Evolutionary conservation across 2,113 vertebrate species (phyloP).

Genomic region (Phycodurus eques): DNA sequence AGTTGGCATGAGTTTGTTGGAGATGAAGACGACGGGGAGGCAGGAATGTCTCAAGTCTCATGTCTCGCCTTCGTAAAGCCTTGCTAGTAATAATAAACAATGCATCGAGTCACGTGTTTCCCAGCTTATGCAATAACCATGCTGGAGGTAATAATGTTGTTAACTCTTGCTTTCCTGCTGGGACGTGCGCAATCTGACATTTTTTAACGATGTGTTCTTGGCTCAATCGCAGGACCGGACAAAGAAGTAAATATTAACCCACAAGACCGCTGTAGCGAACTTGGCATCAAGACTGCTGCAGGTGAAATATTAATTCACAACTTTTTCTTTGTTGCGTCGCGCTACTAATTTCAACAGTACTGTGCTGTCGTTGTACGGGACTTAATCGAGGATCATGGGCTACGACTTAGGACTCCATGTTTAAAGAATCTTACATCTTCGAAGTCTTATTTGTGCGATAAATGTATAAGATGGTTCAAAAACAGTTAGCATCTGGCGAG

Average conservation of each 20-base stretch:
- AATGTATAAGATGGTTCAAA: too few species aligned
- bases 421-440: neutral
- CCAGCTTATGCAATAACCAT: conserved; percentile 31
- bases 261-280: neutral
- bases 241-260: neutral
- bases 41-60: neutral
- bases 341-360: neutral
- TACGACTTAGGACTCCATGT: neutral
- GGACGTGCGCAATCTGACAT: neutral
- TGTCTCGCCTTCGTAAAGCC: too few species aligned
- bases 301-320: conserved; percentile 22
- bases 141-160: conserved; percentile 19
- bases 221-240: neutral
- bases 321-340: neutral
- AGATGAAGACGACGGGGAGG: conserved; percentile 1
- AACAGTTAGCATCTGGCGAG: too few species aligned
- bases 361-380: neutral
- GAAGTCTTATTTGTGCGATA: too few species aligned
- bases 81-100: conserved; percentile 32
- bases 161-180: neutral
- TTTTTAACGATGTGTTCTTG: neutral
- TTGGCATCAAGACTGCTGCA: neutral
- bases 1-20: neutral
- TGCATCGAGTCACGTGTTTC: conserved; percentile 34
- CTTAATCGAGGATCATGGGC: neutral